A percentile compares a stretch with the other conserved stretches of the same genome.
Conservation (phyloP, 2,797 vertebrate species). For the Lepidocolaptes lacrymiger region DNA sequence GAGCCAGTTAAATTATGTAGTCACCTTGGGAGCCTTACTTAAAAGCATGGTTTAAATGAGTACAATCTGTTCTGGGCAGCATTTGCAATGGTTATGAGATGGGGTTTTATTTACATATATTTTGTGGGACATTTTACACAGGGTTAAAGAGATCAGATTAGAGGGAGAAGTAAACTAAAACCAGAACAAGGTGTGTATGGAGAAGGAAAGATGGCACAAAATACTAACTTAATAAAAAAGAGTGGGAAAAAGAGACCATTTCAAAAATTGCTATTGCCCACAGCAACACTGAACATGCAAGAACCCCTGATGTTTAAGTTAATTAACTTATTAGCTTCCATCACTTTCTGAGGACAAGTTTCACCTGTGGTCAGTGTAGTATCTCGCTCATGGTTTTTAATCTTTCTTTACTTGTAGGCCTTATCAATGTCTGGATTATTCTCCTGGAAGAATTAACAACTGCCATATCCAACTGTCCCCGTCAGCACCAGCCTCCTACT, state of each 20-base stretch:
- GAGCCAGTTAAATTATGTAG: neutral
- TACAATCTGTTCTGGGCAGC: neutral
- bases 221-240: neutral
- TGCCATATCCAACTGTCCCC: slow-evolving; percentile 93
- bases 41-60: neutral
- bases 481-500: slow-evolving; percentile 95
- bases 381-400: neutral
- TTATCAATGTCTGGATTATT: slow-evolving; percentile 96
- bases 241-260: neutral
- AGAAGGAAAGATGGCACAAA: neutral
- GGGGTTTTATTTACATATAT: neutral
- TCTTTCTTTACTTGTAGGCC: slow-evolving; percentile 77
- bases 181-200: neutral
- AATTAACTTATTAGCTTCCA: neutral
- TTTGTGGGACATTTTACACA: neutral
- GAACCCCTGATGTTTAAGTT: neutral
- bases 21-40: neutral
- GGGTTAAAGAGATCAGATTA: neutral
- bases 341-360: neutral
- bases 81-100: neutral
- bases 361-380: neutral
- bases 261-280: neutral
- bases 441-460: slow-evolving; percentile 94
- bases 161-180: neutral
- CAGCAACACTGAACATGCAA: neutral